Conservation (phyloP, 2,113 vertebrate genomes). For the Corydoras sp. region DNA sequence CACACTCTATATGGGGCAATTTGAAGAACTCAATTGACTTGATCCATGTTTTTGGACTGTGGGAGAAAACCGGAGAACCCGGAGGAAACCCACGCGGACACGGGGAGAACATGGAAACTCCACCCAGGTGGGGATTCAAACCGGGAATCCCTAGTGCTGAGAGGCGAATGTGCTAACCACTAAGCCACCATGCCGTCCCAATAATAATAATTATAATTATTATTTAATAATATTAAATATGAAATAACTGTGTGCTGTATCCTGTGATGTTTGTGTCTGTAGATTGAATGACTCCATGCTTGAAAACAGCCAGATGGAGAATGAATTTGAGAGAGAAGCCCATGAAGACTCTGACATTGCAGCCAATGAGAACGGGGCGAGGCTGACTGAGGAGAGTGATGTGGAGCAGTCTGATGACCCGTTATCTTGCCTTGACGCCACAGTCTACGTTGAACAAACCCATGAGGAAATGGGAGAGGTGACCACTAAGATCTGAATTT, state of each 20-base stretch:
- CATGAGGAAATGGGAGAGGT: conserved; percentile 91
- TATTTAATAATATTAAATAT: no score
- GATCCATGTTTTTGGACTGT: no score
- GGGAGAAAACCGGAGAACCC: no score
- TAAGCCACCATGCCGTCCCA: no score
- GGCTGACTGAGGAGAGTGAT: conserved; percentile 78
- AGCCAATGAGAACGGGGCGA: conserved; percentile 70
- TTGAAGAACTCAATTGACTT: no score
- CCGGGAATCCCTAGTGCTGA: no score
- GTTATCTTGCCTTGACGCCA: conserved; percentile 64
- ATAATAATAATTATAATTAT: neutral
- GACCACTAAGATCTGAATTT: conserved; percentile 20
- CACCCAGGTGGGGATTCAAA: no score
- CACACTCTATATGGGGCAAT: no score
- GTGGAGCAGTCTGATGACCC: conserved; percentile 79
- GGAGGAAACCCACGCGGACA: no score
- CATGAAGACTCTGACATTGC: conserved; percentile 77
- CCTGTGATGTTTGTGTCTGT: neutral
- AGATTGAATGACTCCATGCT: conserved; percentile 78
- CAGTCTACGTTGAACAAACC: conserved; percentile 80
- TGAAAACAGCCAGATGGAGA: conserved; percentile 78
- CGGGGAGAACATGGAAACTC: no score
- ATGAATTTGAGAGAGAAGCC: conserved; percentile 82
- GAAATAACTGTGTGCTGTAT: no score
- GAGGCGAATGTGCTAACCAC: no score